Percentiles rank a stretch among this genome's conserved stretches.
Evolutionary conservation across 2,797 vertebrate species (phyloP).

Genomic region (Neosilurus mollespiculum): DNA sequence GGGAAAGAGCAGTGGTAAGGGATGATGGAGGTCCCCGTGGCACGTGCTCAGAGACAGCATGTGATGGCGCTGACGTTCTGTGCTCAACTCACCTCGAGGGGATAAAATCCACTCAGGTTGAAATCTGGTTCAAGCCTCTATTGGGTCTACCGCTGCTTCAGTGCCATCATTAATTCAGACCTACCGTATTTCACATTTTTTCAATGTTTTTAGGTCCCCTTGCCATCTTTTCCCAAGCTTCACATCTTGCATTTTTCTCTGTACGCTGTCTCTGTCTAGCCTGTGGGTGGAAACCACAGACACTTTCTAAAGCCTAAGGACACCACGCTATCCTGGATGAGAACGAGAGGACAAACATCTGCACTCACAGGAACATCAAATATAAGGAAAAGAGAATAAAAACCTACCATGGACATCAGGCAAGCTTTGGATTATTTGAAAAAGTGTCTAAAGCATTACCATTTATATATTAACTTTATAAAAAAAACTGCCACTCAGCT

Average conservation of each 20-base stretch:
- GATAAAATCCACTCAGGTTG: constrained; percentile 67
- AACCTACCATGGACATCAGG: constrained; percentile 4
- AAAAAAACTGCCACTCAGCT: constrained; percentile 29
- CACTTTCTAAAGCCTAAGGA: constrained; percentile 6
- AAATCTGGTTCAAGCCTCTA: constrained; percentile 80
- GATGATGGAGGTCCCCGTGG: constrained; percentile 67
- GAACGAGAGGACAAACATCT: constrained; percentile 7
- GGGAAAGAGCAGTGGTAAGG: constrained; percentile 62
- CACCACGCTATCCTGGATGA: neutral
- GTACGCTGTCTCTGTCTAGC: constrained; percentile 30
- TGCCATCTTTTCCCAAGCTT: constrained; percentile 29
- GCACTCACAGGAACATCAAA: neutral
- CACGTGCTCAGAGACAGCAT: constrained; percentile 67
- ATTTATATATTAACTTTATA: constrained; percentile 39
- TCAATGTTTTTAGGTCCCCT: constrained; percentile 4
- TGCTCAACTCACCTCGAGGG: constrained; percentile 68
- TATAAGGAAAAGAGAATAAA: neutral
- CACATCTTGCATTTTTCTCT: constrained; percentile 24
- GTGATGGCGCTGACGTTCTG: constrained; percentile 59
- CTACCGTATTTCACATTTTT: constrained; percentile 53
- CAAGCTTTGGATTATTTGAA: constrained; percentile 19
- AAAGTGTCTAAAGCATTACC: constrained; percentile 25
- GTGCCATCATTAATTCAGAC: constrained; percentile 74
- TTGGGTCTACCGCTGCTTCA: constrained; percentile 64
- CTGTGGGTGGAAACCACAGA: constrained; percentile 29